Base-by-base conservation (phyloP, 2,888 invertebrate genomes). In the Podotricha telesiphe region DNA sequence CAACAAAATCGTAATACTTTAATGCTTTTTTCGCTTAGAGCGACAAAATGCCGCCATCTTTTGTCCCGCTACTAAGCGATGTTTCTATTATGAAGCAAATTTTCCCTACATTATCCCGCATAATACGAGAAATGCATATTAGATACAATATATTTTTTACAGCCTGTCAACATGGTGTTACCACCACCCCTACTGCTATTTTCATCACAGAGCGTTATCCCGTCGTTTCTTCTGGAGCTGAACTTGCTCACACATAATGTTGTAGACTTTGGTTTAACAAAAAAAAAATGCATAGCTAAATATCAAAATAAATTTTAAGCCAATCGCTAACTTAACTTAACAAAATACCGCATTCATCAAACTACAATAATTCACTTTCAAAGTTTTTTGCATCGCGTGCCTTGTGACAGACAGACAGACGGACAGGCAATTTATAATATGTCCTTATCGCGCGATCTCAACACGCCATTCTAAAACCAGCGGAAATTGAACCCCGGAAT, bases 341-440 rank as follows among this genome's bases (percentile, higher is more conserved):
- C 42, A 65, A 69, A 55, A 34, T 65, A 56, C 51, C 69, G 58
- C 58, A 65, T 71, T 67, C 67, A 67, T 15, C 50, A 17, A 65
- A 53, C 19, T 42, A 48, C 59, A 61, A 69, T 47, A 64, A 55
- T 40, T 65, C 48, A 65, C 53, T 20, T 37, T 67, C 70, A 65
- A 84, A 85, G 79, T 89, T 91, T 88, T 92, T 91, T 87, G 88
- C 88, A 88, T 92, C 88, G 92, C 92, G 92, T 92, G 92, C 79
- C 72, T 47, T 79, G 84, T 91, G 91, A 91, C 91, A 90, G 91
- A 89, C 89, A 87, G 87, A 86, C 89, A 86, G 88, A 88, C 88
- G 85, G 91, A 89, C 91, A 86, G 89, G 85, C 85, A 91, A 92
- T 92, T 91, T 92, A 92, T 91, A 92, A 90, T 88, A 88, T 89